A percentile compares a stretch with the other conserved stretches of the same genome.
phyloP scores from a whole-genome alignment of 2,797 vertebrate species.

The Ctenopoma multispine region DNA sequence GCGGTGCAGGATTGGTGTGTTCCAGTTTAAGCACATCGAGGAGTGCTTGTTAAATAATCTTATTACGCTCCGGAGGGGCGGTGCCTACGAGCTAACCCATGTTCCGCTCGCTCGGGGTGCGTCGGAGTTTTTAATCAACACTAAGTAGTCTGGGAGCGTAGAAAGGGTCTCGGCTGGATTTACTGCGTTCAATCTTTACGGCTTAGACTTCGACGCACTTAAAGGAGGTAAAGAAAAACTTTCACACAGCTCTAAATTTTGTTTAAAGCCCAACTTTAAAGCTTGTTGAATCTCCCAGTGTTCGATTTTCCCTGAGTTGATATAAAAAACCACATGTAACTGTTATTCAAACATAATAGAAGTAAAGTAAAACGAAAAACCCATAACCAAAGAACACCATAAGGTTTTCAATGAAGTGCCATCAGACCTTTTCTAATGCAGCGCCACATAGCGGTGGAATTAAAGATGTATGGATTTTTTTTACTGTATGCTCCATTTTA shows the following conservation, averaged over 20 bases:
- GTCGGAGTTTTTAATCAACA: background rate
- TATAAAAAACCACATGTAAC: background rate
- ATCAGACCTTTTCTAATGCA: too few species aligned
- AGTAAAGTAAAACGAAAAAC: background rate
- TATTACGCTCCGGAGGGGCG: background rate
- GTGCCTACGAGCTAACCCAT: rapidly evolving
- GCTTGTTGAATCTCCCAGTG: background rate
- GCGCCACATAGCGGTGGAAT: too few species aligned
- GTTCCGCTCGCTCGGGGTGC: constrained; percentile 28
- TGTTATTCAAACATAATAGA: background rate
- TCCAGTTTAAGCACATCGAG: background rate
- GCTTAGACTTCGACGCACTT: background rate
- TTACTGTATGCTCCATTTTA: too few species aligned
- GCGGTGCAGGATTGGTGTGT: constrained; percentile 21
- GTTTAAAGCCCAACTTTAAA: background rate
- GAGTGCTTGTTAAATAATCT: rapidly evolving
- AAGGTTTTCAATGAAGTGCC: background rate
- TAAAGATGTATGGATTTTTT: too few species aligned
- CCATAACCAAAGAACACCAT: background rate
- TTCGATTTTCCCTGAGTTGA: background rate
- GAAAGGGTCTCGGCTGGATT: background rate
- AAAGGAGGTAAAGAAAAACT: constrained; percentile 40
- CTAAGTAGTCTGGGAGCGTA: background rate
- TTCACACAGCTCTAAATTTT: background rate
- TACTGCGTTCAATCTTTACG: background rate